Base-by-base conservation (phyloP, 2,888 invertebrate species). In the Yponomeuta evonymella region DNA sequence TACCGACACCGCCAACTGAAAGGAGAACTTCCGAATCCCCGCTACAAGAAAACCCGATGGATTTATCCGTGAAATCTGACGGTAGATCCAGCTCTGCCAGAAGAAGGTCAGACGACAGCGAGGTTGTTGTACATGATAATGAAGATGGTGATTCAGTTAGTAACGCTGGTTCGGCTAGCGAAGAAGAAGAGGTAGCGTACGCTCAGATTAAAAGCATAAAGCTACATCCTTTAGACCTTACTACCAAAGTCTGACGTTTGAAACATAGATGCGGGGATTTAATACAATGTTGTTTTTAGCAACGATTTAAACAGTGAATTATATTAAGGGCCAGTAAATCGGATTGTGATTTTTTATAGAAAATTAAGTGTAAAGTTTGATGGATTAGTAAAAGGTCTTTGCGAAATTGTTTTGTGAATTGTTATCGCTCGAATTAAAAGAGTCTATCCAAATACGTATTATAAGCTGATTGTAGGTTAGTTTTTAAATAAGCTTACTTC, bases 11-110 rank as follows among this genome's bases (percentile, higher is more conserved):
- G n/a, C 90, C 85, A 10, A 87, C 83, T 66, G 92, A 87, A 73
- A 80, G 92, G 73, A 83, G 89, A 76, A 85, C 88, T 0, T 91
- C 92, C 0, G 94, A 94, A 67, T 94, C 94, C 10, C 94, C 90
- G 0, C 75, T 94, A 0, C 96, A 96, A 81, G 96, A 96, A 75
- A 95, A 95, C 80, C 97, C 97, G 1, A 96, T 97, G 83, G 97
- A 97, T 81, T 86, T 97, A 74, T 96, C 96, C 62, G 95, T 96
- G 89, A 96, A 95, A 79, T 93, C 94, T 0, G 93, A 93, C 33
- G 95, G 95, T 66, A 90, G 94, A 72, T 91, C 89, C 36, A 92
- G 92, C 76, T 89, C 93, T 0, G 91, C 90, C 70, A 82, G 93
- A 72, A 85, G 91, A 76, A 82, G 89, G 75, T 91, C 92, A 0